Conservation (phyloP, 2,797 vertebrate species). For the Alauda arvensis region DNA sequence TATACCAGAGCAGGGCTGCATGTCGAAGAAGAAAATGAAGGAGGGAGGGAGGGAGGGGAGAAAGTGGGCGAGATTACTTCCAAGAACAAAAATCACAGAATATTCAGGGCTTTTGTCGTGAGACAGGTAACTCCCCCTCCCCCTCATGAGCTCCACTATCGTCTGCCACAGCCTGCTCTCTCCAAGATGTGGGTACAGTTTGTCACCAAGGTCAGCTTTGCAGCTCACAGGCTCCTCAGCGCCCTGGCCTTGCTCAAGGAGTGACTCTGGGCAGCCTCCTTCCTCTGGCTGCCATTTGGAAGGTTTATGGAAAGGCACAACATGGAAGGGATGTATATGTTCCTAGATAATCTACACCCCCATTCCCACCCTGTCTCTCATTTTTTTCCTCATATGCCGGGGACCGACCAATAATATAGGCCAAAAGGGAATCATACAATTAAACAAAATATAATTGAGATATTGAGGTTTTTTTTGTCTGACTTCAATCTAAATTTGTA, state of each 20-base stretch:
- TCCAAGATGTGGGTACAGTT: neutral
- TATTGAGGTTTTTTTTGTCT: neutral
- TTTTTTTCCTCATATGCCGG: neutral
- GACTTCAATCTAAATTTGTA: slow-evolving; percentile 3
- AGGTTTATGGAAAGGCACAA: neutral
- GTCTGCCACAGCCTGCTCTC: neutral
- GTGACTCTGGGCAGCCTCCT: neutral
- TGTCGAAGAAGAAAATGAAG: neutral
- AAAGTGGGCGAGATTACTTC: neutral
- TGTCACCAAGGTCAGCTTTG: neutral
- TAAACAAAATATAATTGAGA: neutral
- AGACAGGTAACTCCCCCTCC: neutral
- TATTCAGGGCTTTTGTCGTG: neutral
- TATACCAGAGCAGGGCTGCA: neutral
- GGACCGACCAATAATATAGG: neutral
- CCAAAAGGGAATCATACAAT: neutral
- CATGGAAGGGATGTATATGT: neutral
- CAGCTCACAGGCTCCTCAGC: neutral
- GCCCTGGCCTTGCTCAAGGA: neutral
- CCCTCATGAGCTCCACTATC: fast-evolving
- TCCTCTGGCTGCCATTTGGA: neutral
- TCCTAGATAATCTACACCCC: neutral
- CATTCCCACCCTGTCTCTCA: fast-evolving
- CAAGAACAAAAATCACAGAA: neutral
- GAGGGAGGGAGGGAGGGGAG: neutral